phyloP scores from a whole-genome alignment of 1,140 invertebrate species.

The Chymomyza costata region DNA sequence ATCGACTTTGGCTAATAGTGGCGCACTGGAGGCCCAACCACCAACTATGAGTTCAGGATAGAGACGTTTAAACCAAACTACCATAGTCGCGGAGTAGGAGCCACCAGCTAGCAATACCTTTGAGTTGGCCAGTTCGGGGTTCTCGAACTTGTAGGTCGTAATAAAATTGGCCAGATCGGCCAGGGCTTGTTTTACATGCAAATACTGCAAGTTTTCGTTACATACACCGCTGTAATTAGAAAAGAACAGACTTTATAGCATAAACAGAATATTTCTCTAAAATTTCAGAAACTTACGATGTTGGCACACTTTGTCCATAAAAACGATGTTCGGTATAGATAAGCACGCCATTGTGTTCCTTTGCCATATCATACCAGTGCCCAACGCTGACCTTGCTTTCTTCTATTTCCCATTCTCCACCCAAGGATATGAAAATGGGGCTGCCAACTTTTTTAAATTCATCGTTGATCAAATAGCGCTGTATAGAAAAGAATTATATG shows the following conservation, averaged over 20 bases:
- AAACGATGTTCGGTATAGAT: conserved; percentile 85
- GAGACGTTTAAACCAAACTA: conserved; percentile 83
- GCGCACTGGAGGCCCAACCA: conserved; percentile 83
- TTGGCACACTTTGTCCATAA: conserved; percentile 85
- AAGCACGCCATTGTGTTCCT: conserved; percentile 77
- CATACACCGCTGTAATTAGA: conserved; percentile 75
- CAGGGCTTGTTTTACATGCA: conserved; percentile 82
- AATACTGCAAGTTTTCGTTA: conserved; percentile 78
- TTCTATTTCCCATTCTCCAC: conserved; percentile 79
- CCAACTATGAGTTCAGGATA: conserved; percentile 85
- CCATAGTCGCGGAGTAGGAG: conserved; percentile 85
- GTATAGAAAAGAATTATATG: too few relatives aligned
- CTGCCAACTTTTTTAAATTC: conserved; percentile 56
- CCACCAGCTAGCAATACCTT: conserved; percentile 82
- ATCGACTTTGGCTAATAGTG: conserved; percentile 75
- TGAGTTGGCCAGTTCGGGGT: conserved; percentile 44
- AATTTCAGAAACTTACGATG: conserved; percentile 75
- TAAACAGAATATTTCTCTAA: conserved; percentile 2
- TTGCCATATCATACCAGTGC: conserved; percentile 77
- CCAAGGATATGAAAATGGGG: conserved; percentile 83
- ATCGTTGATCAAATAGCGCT: conserved; percentile 34
- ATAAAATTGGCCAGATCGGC: conserved; percentile 83
- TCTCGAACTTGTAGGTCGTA: conserved; percentile 76
- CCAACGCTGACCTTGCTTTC: conserved; percentile 74
- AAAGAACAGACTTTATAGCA: neutral